Base-by-base conservation (phyloP, 2,888 invertebrate species). In the Megaustenia siamemsis region DNA sequence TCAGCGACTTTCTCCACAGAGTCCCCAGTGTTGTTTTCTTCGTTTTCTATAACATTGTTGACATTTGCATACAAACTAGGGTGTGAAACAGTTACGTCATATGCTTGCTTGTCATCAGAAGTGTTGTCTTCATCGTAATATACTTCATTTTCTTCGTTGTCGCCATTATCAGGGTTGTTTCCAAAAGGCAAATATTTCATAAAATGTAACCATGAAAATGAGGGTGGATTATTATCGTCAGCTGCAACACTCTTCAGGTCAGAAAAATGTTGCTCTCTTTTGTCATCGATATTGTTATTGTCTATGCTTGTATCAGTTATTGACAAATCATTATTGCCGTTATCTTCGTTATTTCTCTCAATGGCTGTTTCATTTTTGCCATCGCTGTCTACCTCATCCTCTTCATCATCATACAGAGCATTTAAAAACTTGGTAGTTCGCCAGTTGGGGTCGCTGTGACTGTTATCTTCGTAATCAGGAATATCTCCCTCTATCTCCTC, bases 341-440 rank as follows among this genome's bases (percentile, higher is more conserved):
- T n/a, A n/a, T 75, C 32, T 21, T 35, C 32, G 1, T 75, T 53
- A 18, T 18, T 21, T 21, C 18, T 75, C 4, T 75, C 35, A n/a
- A n/a, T n/a, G n/a, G n/a, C n/a, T n/a, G n/a, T n/a, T 1, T 75
- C 53, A 75, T 53, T n/a, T 2, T 53, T 21, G 35, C 18, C 53
- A 21, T 75, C 35, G n/a, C n/a, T n/a, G n/a, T n/a, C n/a, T n/a
- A n/a, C n/a, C 0, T 75, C 53, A 75, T 53, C 35, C 4, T 53
- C 35, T 75, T 53, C 75, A 53, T 75, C 75, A 18, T 53, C 32
- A 32, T 75, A 75, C 53, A 75, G 21, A 32, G 49, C 49, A 75
- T 75, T 21, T 35, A 53, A 12, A 24, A 10, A 75, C 38, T 75
- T 75, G 35, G 35, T 49, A 49, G 75, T 2, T 3, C 75, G 75